Evolutionary conservation across 2,113 vertebrate genomes (phyloP), one percentile per base, ranked within the genome.

Genomic region (Austrofundulus limnaeus): DNA sequence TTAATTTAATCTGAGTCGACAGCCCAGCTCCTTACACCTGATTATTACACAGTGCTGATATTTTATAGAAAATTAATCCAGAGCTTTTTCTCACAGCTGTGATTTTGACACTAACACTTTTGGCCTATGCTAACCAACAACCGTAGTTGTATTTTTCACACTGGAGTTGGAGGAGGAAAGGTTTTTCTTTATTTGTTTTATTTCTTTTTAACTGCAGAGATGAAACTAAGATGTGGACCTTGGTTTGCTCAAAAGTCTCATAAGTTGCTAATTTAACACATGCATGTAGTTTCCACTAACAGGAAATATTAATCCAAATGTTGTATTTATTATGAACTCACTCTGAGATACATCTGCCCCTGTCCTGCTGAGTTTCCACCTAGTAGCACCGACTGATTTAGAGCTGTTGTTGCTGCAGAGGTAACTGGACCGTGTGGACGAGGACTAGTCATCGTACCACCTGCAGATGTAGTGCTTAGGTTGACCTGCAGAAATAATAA

Each of bases 271-370:
- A n/a, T n/a, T n/a, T n/a, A n/a, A n/a, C n/a, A 16, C 19, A 24
- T 7, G 1, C 21, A 31, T 38, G 25, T 37, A 37, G 28, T 23
- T 38, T 37, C 38, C 7, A 37, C 14, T 47, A 47, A 21, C 25
- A 60, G 13, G 34, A 19, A 21, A 41, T 25, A 49, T 23, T n/a
- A 66, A 43, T 28, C 0, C 1, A 39, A n/a, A 39, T 39, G n/a
- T n/a, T n/a, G 16, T 31, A 31, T n/a, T 12, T 34, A 38, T 37
- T 42, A 59, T 39, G 5, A 41, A 86, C 87, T 84, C 90, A 98
- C 97, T 91, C 96, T 93, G 34, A 99, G 93, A 77, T 95, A 99
- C 96, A 99, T 98, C 90, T 98, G 96, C 24, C 96, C 95, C 81
- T 96, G 96, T 90, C 46, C 96, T 84, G 83, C 89, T 74, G 89